Evolutionary conservation across 2,113 vertebrate genomes (phyloP), one percentile per base, ranked within the genome.

Genomic region (Eptesicus fuscus): DNA sequence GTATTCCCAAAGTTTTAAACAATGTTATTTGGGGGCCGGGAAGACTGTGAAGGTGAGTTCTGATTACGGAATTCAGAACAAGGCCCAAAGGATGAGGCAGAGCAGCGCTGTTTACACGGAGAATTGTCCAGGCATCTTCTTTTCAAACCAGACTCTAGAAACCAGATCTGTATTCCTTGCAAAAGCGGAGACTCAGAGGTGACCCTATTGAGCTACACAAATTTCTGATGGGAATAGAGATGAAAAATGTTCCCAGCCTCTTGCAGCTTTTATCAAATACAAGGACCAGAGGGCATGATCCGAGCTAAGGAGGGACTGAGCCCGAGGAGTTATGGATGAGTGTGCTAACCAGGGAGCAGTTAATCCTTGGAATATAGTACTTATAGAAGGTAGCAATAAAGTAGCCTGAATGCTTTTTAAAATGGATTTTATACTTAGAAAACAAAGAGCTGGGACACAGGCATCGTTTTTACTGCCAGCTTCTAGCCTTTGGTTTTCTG

Each of bases 221-320:
- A 92, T 95, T 96, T 96, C 91, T 92, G 83, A 86, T 44, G 83
- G 93, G 93, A 96, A 92, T 88, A 89, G 94, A 96, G 93, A 96
- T 90, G 94, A 97, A 96, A 97, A 94, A 95, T 90, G 82, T 78
- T 97, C 70, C 73, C 47, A 88, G 89, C 42, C 80, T 92, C 83
- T 69, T 95, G 93, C 65, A 96, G 94, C 86, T 96, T 93, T 95
- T 96, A 91, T 96, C 91, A 96, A 96, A 94, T 88, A 79, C 8
- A 47, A 92, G 53, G 78, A 95, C 76, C 91, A 92, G 89, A 91
- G 96, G 91, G 83, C 80, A 84, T 9, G 80, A 96, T 93, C 94
- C 37, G n/a, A 82, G 42, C 77, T 42, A 40, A 87, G 87, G 88
- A 84, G 95, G 83, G 84, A 90, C 20, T 51, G 84, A 93, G 80